phyloP scores from a whole-genome alignment of 2,113 vertebrate species.

The Hylia prasina region DNA sequence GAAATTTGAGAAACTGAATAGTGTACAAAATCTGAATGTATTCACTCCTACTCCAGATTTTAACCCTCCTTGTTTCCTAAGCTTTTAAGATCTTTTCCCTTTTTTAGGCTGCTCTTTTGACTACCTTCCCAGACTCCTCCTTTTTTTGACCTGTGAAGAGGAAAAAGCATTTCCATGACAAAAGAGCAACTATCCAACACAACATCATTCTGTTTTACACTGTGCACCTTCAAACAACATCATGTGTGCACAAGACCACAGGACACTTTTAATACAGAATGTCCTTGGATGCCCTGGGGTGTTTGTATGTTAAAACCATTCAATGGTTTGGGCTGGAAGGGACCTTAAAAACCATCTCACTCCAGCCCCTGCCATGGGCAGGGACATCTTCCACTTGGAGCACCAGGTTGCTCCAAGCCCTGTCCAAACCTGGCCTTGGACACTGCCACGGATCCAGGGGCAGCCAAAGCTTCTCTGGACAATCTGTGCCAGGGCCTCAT shows the following conservation, averaged over 20 bases:
- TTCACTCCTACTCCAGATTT: neutral
- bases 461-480: neutral
- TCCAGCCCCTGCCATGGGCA: neutral
- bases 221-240: neutral
- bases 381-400: neutral
- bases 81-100: neutral
- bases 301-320: neutral
- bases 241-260: neutral
- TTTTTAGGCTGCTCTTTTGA: rapidly evolving
- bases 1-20: neutral
- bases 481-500: neutral
- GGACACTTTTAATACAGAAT: neutral
- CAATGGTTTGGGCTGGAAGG: neutral
- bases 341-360: neutral
- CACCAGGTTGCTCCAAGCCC: neutral
- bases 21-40: neutral
- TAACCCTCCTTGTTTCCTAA: neutral
- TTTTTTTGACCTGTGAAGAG: neutral
- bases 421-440: neutral
- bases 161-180: neutral
- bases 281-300: neutral
- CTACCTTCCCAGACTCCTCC: neutral
- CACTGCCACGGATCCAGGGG: neutral
- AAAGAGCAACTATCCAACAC: neutral
- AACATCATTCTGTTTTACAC: neutral